phyloP scores from a whole-genome alignment of 2,113 vertebrate genomes.

The Pionites leucogaster region DNA sequence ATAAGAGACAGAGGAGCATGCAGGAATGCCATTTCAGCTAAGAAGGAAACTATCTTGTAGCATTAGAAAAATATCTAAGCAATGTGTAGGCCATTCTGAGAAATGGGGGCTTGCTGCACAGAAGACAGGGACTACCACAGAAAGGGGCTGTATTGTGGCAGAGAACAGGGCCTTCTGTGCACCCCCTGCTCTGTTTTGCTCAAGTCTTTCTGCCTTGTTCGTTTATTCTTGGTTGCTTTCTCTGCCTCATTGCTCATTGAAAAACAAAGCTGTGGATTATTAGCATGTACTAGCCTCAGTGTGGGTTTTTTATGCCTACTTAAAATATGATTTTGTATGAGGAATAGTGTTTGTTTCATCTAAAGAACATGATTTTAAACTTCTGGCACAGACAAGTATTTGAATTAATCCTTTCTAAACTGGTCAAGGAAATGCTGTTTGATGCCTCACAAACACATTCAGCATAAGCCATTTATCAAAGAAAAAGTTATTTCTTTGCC shows the following conservation, averaged over 20 bases:
- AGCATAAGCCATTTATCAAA: background rate
- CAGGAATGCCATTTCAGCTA: background rate
- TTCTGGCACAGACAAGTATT: background rate
- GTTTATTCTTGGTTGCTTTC: background rate
- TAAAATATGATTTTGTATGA: background rate
- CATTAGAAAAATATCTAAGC: background rate
- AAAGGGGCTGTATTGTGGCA: fast-evolving
- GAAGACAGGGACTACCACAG: background rate
- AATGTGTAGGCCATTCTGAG: background rate
- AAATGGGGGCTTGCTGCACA: background rate
- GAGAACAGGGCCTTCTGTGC: fast-evolving
- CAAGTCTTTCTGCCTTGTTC: background rate
- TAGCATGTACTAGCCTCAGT: background rate
- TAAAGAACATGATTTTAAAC: background rate
- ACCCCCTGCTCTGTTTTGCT: background rate
- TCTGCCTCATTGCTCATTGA: background rate
- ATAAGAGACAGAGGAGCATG: background rate
- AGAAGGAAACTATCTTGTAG: background rate
- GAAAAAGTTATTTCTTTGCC: background rate
- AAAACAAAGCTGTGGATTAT: background rate
- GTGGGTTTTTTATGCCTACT: fast-evolving
- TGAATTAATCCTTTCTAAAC: background rate
- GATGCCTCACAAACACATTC: background rate
- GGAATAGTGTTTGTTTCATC: background rate
- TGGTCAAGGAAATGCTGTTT: background rate